A percentile compares a stretch with the other conserved stretches of the same genome.
phyloP scores from a whole-genome alignment of 2,797 vertebrate genomes.

The Sphenopsis melanotis region DNA sequence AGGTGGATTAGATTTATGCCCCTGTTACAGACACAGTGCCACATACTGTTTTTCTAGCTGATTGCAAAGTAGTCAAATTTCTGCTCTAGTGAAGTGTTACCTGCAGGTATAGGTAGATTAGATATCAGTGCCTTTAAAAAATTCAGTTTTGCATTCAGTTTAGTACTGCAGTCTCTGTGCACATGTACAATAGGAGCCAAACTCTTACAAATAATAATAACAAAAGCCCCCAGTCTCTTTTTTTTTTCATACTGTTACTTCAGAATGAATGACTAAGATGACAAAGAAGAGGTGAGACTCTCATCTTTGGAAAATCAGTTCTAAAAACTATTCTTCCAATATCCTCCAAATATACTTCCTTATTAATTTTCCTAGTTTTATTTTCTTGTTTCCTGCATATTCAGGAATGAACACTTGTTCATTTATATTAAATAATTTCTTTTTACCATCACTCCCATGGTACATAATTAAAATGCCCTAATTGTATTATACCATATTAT shows the following conservation, averaged over 20 bases:
- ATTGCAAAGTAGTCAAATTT: neutral
- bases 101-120: neutral
- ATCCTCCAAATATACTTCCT: neutral
- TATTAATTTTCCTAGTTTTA: neutral
- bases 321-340: neutral
- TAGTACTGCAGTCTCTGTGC: neutral
- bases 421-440: neutral
- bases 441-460: neutral
- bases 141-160: neutral
- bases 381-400: neutral
- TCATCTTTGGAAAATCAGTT: neutral
- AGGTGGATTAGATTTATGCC: neutral
- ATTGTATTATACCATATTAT: neutral
- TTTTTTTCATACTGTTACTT: neutral
- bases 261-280: neutral
- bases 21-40: neutral
- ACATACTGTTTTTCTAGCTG: neutral
- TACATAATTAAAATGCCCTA: neutral
- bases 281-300: neutral
- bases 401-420: neutral
- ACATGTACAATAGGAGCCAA: neutral
- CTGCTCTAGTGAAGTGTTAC: neutral
- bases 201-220: neutral
- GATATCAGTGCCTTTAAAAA: neutral
- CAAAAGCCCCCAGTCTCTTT: neutral